Evolutionary conservation across 2,888 invertebrate species (phyloP).

Genomic region (Pheosia tremula): DNA sequence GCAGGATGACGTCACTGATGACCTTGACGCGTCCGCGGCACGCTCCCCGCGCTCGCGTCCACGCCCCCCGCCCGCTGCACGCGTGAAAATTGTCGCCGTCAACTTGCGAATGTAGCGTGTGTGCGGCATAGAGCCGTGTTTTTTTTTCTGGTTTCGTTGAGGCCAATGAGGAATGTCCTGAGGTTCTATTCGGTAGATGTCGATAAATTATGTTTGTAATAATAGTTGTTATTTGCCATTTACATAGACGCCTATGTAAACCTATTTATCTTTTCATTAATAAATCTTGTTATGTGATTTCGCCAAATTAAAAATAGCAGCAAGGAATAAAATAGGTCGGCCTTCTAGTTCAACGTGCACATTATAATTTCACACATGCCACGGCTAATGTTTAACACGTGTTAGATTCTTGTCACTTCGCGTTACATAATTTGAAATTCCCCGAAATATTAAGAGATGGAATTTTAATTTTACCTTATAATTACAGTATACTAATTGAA

Average conservation of each 20-base stretch:
- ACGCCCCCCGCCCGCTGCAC: conserved; percentile 45
- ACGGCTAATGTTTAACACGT: conserved; percentile 1
- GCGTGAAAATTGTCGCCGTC: conserved; percentile 65
- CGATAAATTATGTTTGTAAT: not conserved
- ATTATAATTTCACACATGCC: conserved; percentile 6
- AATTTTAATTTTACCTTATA: not conserved
- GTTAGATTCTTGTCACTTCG: conserved; percentile 5
- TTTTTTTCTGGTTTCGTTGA: not conserved
- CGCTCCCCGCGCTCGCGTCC: conserved; percentile 32
- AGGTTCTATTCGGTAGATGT: not conserved
- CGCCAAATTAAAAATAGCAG: conserved; percentile 1
- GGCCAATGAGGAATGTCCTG: not conserved
- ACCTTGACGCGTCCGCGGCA: conserved; percentile 76
- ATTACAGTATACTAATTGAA: not conserved
- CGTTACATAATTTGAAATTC: conserved; percentile 1
- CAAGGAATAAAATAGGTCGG: conserved; percentile 3
- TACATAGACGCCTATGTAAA: not conserved
- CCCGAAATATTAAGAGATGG: not conserved
- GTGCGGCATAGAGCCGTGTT: not conserved
- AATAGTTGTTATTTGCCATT: not conserved
- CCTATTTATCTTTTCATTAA: conserved; percentile 2
- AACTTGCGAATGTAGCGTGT: conserved; percentile 40
- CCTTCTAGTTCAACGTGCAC: conserved; percentile 1
- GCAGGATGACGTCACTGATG: conserved; percentile 75
- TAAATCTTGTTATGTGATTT: conserved; percentile 2